Evolutionary conservation across 2,888 invertebrate genomes (phyloP).

Genomic region (Apamea epomidion): DNA sequence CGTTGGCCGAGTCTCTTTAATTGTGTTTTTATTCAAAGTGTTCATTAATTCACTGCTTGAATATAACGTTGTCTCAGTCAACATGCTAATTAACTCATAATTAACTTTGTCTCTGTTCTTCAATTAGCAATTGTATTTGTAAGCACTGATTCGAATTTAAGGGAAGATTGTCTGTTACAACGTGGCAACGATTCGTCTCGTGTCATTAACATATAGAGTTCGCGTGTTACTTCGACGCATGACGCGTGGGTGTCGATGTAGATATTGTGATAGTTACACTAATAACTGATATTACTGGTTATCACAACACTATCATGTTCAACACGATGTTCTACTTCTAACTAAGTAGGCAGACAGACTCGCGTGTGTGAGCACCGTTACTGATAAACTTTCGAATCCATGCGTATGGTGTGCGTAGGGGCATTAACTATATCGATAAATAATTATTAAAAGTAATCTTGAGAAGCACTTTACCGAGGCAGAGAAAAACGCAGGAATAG

Average conservation of each 20-base stretch:
- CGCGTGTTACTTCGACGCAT: not conserved
- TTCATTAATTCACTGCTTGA: slow-evolving; percentile 29
- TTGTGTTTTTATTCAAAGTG: slow-evolving; percentile 39
- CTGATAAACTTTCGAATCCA: not conserved
- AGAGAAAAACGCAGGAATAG: not conserved
- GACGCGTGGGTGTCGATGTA: not conserved
- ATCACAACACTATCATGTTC: slow-evolving; percentile 1
- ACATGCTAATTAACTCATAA: slow-evolving; percentile 40
- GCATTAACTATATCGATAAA: not conserved
- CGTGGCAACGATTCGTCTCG: not conserved
- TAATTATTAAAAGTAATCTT: slow-evolving; percentile 7
- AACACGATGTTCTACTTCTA: slow-evolving; percentile 11
- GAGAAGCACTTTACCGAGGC: not conserved
- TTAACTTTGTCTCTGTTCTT: slow-evolving; percentile 31
- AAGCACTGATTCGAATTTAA: slow-evolving; percentile 27
- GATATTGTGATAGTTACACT: not conserved
- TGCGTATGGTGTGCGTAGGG: not conserved
- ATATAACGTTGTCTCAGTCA: slow-evolving; percentile 24
- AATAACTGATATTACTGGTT: not conserved
- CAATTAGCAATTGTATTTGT: slow-evolving; percentile 44
- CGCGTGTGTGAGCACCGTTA: slow-evolving; percentile 8
- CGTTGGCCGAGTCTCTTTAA: not conserved
- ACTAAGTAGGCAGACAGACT: not conserved
- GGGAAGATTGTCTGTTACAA: slow-evolving; percentile 1
- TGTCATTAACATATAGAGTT: slow-evolving; percentile 17